Conservation (phyloP, 2,888 invertebrate species). For the Doris montereyensis region DNA sequence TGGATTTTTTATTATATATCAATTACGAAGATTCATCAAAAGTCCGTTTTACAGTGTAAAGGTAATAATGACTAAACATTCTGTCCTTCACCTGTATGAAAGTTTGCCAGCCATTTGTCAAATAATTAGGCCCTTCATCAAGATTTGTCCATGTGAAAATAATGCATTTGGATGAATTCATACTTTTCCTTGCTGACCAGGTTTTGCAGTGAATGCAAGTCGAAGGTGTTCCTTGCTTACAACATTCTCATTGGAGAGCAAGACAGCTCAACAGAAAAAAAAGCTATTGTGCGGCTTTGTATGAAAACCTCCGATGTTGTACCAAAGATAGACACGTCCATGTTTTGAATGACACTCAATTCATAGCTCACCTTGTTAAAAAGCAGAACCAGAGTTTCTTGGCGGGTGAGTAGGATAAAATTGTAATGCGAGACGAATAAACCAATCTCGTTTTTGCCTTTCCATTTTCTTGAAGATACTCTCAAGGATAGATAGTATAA, state of each 20-base stretch:
- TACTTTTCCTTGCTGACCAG: constrained; percentile 63
- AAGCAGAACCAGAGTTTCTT: constrained; percentile 92
- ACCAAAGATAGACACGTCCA: constrained; percentile 90
- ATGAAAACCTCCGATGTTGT: constrained; percentile 84
- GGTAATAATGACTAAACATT: no score
- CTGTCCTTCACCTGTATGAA: no score
- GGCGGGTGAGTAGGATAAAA: constrained; percentile 84
- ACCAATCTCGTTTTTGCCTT: no score
- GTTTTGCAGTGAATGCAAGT: constrained; percentile 93
- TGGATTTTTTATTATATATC: no score
- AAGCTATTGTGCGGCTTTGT: constrained; percentile 89
- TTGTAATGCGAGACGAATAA: no score
- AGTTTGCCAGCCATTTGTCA: no score
- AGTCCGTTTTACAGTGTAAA: no score
- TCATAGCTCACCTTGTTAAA: constrained; percentile 88
- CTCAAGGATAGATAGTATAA: no score
- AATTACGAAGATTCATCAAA: no score
- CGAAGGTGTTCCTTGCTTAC: constrained; percentile 90
- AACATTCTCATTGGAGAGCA: constrained; percentile 82
- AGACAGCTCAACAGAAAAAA: constrained; percentile 89
- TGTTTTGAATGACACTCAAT: constrained; percentile 88
- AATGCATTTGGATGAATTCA: neutral
- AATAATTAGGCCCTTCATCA: no score
- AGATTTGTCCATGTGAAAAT: neutral
- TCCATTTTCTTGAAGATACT: no score